A percentile compares a stretch with the other conserved stretches of the same genome.
phyloP scores from a whole-genome alignment of 92 coral and sea anemone genomes.

The Parazoanthus darwini region DNA sequence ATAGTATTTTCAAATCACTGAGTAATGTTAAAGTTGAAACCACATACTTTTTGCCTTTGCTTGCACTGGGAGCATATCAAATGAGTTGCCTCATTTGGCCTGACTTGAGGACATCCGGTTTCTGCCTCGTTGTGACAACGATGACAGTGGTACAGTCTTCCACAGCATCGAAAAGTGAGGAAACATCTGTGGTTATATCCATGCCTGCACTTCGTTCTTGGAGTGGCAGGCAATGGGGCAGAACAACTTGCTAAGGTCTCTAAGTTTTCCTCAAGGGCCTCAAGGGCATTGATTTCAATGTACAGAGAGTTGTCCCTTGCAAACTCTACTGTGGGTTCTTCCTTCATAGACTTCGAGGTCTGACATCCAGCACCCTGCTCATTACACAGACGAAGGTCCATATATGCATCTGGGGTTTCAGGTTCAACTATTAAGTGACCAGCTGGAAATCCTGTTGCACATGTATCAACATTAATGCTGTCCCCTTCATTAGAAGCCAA shows the following conservation, averaged over 20 bases:
- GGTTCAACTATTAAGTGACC: neutral
- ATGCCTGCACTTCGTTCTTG: neutral
- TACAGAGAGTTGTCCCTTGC: too few species aligned
- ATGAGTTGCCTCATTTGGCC: neutral
- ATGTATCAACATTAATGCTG: neutral
- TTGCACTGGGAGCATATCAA: neutral
- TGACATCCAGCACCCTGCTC: too few species aligned
- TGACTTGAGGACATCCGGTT: neutral
- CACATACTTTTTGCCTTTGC: neutral
- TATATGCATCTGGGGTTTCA: neutral
- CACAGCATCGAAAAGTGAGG: neutral
- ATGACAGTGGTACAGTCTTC: neutral
- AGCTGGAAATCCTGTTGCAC: neutral
- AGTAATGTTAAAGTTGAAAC: neutral
- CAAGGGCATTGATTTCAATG: too few species aligned
- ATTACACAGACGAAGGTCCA: neutral
- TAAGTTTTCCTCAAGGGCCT: too few species aligned
- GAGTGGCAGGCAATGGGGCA: too few species aligned
- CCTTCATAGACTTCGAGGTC: too few species aligned
- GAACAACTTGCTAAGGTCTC: too few species aligned
- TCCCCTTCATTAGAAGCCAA: neutral
- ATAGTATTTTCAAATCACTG: neutral
- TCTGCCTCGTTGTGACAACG: slow-evolving; percentile 2
- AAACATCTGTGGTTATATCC: neutral
- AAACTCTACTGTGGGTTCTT: too few species aligned